These are phyloP conservation scores for Dermolepida albohirtum DNA, from an alignment of 2,888 invertebrate species.

Conservation along the genomic window DNA sequence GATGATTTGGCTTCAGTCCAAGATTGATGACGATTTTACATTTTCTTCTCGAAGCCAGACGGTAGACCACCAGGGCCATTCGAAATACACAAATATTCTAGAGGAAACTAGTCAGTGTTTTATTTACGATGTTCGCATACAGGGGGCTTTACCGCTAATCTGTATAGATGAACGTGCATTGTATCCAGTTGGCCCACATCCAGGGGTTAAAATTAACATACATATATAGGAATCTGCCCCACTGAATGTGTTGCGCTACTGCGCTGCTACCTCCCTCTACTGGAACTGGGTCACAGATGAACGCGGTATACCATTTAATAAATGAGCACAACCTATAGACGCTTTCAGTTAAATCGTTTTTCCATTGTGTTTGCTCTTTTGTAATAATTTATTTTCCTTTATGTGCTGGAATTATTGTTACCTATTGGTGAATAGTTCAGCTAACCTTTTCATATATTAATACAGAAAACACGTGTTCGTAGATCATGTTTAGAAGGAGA, in stretches of 20 bases:
- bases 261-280: background rate
- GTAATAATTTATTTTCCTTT: slow-evolving; percentile 22
- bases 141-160: slow-evolving; percentile 25
- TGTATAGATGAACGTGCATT: slow-evolving; percentile 11
- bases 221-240: slow-evolving; percentile 13
- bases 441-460: too few species aligned
- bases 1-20: background rate
- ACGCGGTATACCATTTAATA: slow-evolving; percentile 7
- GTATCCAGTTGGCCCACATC: slow-evolving; percentile 31
- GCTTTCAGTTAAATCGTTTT: slow-evolving; percentile 9
- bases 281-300: slow-evolving; percentile 10
- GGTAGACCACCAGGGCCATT: background rate
- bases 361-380: slow-evolving; percentile 12
- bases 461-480: background rate
- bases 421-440: background rate
- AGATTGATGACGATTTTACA: slow-evolving; percentile 2
- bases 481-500: too few species aligned
- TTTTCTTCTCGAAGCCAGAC: background rate
- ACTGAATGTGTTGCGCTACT: slow-evolving; percentile 23
- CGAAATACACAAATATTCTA: slow-evolving; percentile 21
- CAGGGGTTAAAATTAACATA: slow-evolving; percentile 20
- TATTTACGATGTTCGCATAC: background rate
- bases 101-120: slow-evolving; percentile 11
- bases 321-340: slow-evolving; percentile 7
- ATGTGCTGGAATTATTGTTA: slow-evolving; percentile 1